Evolutionary conservation across 2,797 vertebrate genomes (phyloP).

Genomic region (Nannoperca obscura): DNA sequence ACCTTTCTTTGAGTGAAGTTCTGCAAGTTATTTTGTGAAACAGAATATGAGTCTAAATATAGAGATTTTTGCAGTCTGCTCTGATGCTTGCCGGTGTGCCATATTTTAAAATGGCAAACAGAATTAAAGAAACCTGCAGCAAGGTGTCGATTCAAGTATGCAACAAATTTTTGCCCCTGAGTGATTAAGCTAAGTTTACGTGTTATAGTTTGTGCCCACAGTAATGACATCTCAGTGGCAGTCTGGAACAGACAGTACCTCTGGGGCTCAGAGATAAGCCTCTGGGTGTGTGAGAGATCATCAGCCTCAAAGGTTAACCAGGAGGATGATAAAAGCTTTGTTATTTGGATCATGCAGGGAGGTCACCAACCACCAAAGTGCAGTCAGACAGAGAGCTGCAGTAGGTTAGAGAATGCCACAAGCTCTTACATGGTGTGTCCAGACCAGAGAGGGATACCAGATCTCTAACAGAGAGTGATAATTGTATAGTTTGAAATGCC

Average conservation of each 20-base stretch:
- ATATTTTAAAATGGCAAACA: constrained; percentile 31
- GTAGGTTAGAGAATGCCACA: constrained; percentile 8
- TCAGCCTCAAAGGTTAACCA: constrained; percentile 76
- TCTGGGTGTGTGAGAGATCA: constrained; percentile 66
- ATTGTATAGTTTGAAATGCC: not conserved
- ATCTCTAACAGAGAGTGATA: not conserved
- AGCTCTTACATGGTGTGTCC: not conserved
- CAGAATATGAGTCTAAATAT: not conserved
- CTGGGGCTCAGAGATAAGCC: constrained; percentile 68
- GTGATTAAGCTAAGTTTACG: constrained; percentile 37
- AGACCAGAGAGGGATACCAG: constrained; percentile 1
- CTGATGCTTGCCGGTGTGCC: constrained; percentile 24
- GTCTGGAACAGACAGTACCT: constrained; percentile 57
- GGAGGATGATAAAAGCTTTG: constrained; percentile 69
- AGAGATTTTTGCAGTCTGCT: not conserved
- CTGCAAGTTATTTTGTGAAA: not conserved
- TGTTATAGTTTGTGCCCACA: constrained; percentile 38
- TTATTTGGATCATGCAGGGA: constrained; percentile 68
- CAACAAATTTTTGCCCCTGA: constrained; percentile 21
- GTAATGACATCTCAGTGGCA: constrained; percentile 64
- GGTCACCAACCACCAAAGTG: constrained; percentile 36
- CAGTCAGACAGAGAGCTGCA: constrained; percentile 42
- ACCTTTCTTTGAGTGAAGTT: not conserved
- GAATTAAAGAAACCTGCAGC: constrained; percentile 33
- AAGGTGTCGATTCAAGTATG: constrained; percentile 27